phyloP scores from a whole-genome alignment of 2,797 vertebrate genomes.

The Clarias fuscus region DNA sequence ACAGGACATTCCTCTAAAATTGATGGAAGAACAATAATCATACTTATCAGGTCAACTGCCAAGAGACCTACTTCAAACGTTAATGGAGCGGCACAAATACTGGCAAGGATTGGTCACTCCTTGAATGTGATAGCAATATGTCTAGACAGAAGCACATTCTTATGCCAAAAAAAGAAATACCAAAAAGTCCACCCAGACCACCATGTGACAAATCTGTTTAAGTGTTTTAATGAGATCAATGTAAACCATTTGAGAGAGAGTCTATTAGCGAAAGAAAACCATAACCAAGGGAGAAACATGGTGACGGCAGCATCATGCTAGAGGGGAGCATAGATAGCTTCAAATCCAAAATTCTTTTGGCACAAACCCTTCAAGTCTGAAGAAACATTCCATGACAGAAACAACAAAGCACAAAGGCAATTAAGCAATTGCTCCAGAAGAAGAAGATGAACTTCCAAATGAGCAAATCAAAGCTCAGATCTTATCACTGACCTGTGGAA shows the following conservation, averaged over 20 bases:
- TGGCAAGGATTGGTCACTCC: neutral
- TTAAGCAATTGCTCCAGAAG: neutral
- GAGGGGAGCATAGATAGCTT: neutral
- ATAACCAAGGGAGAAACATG: neutral
- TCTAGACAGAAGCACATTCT: neutral
- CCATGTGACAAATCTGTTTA: neutral
- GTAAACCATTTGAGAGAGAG: neutral
- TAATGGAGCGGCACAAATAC: neutral
- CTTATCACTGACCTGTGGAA: too few species aligned
- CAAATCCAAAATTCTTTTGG: neutral
- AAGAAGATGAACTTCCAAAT: neutral
- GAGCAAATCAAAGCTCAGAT: neutral
- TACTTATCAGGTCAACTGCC: neutral
- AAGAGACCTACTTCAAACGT: neutral
- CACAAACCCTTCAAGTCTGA: neutral
- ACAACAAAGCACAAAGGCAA: neutral
- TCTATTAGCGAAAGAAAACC: neutral
- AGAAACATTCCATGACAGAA: neutral
- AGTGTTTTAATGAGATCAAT: neutral
- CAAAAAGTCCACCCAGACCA: neutral
- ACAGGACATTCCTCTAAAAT: neutral
- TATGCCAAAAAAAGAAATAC: neutral
- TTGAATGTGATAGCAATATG: neutral
- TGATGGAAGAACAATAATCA: neutral
- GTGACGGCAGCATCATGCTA: neutral